These are phyloP conservation scores for Seira ritae DNA, from an alignment of 2,888 invertebrate genomes.

Conservation along the genomic window DNA sequence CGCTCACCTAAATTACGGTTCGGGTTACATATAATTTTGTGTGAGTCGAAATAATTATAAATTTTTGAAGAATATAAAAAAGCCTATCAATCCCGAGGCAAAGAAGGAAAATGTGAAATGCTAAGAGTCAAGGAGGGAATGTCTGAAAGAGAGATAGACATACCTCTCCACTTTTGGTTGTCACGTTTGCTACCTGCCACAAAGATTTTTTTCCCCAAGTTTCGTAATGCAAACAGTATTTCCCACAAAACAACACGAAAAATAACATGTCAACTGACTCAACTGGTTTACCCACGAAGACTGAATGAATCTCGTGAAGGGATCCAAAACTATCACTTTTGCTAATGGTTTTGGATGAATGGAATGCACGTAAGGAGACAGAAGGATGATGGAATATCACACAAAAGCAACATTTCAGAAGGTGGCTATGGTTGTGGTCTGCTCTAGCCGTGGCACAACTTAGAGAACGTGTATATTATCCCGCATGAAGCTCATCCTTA, in stretches of 20 bases:
- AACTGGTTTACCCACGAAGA: constrained; percentile 54
- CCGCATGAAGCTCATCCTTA: background rate
- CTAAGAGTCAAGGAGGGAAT: background rate
- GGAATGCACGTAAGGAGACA: constrained; percentile 15
- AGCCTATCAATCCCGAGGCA: too few species aligned
- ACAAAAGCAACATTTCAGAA: constrained; percentile 12
- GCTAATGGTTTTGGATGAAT: constrained; percentile 5
- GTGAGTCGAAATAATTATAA: too few species aligned
- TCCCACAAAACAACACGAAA: constrained; percentile 23
- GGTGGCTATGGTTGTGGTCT: constrained; percentile 1
- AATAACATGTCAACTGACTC: constrained; percentile 49
- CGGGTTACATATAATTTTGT: too few species aligned
- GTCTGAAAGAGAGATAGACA: background rate
- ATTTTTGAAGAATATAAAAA: too few species aligned
- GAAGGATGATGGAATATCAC: constrained; percentile 7
- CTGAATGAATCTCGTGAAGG: constrained; percentile 44
- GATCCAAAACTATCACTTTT: constrained; percentile 29
- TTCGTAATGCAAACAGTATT: background rate
- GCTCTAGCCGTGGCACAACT: background rate
- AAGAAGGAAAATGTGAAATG: background rate
- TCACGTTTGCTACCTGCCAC: constrained; percentile 7
- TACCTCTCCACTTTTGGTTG: background rate
- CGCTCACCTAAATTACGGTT: too few species aligned
- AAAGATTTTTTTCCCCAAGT: background rate
- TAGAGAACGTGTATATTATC: too few species aligned